Base-by-base conservation (phyloP, 2,888 invertebrate genomes). In the Prenolepis imparis region DNA sequence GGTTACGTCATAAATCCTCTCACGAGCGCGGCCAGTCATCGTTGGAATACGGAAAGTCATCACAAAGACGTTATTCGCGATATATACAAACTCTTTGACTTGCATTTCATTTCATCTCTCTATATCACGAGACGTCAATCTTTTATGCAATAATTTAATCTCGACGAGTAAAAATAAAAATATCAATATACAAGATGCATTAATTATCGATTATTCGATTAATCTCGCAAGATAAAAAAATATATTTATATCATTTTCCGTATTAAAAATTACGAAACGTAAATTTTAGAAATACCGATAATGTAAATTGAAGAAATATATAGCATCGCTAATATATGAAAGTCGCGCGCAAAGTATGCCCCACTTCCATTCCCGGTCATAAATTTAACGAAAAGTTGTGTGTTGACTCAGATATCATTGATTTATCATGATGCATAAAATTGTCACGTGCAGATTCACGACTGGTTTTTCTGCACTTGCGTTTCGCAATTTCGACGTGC, bases 1-100 rank as follows among this genome's bases (percentile, higher is more conserved):
- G 63, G 52, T 89, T 89, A 77, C 88, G 75, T 87, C 89, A 89
- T 36, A 41, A n/a, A 55, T 28, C 44, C 32, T 61, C 73, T 83
- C 83, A 67, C 74, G 73, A 78, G 24, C 55, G 39, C 55, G 73
- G 59, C 44, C 36, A 59, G 64, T 72, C 86, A 57, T 82, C 80
- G 44, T 57, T 24, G 8, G n/a, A 59, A 55, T 9, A 18, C 48
- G 11, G 28, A 48, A 24, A 67, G 28, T 48, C n/a, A 6, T 21
- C 64, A 6, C 21, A 15, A 41, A 67, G 18, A 12, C 28, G 44
- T 28, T 9, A 3, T 18, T 21, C 5, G 39, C 57, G 24, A 59
- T 39, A 39, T 5, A n/a, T 3, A 28, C 28, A 41, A 41, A 15
- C 6, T 55, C 18, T 18, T 3, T 28, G 1, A 15, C 15, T 28